Evolutionary conservation across 2,113 vertebrate genomes (phyloP).

Genomic region (Fukomys damarensis): DNA sequence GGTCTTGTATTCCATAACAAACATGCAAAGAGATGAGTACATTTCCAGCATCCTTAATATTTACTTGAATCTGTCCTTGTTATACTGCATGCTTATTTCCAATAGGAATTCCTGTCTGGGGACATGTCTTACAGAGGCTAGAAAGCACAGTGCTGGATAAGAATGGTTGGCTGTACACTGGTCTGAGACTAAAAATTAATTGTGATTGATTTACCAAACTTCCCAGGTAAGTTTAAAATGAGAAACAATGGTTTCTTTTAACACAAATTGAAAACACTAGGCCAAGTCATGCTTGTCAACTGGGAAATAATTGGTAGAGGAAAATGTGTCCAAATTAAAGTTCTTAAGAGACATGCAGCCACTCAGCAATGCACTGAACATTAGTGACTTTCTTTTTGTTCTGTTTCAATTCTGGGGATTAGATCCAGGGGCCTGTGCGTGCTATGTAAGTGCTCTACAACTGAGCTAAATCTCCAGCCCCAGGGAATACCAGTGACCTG

Average conservation of each 20-base stretch:
- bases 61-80: not conserved
- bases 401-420: not conserved
- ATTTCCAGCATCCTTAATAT: not conserved
- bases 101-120: not conserved
- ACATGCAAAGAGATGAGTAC: not conserved
- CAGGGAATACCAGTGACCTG: not conserved
- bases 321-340: slow-evolving; percentile 42
- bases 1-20: not conserved
- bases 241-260: slow-evolving; percentile 32
- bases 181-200: not conserved
- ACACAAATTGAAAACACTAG: not conserved
- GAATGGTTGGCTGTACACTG: not conserved
- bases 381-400: not conserved
- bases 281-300: not conserved
- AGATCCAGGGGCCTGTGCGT: not conserved
- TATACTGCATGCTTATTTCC: not conserved
- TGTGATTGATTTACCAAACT: not conserved
- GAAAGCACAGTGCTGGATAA: not conserved
- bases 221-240: slow-evolving; percentile 33
- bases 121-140: not conserved
- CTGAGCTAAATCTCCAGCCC: not conserved
- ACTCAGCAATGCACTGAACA: not conserved
- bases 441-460: not conserved
- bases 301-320: not conserved
- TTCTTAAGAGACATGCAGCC: not conserved